Percentiles rank a stretch among this genome's conserved stretches.
Conservation (phyloP, 2,113 vertebrate species). For the Pholis gunnellus region DNA sequence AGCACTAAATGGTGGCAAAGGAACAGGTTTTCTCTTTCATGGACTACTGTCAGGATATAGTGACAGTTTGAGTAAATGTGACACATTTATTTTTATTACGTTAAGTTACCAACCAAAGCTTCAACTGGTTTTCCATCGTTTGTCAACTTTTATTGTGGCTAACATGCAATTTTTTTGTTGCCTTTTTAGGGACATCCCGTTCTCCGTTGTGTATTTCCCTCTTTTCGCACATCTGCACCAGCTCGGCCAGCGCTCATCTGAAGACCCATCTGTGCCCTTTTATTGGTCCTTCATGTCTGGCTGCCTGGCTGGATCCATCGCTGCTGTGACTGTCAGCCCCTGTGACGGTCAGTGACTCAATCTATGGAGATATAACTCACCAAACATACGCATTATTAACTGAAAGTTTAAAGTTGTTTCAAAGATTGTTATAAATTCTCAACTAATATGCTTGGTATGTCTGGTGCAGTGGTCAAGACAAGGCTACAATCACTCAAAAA, state of each 20-base stretch:
- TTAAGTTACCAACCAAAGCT: background rate
- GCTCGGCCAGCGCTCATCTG: slow-evolving; percentile 78
- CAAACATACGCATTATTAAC: background rate
- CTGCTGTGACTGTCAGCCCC: slow-evolving; percentile 85
- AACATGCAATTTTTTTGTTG: background rate
- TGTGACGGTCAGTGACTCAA: slow-evolving; percentile 83
- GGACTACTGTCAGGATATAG: background rate
- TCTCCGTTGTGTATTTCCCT: slow-evolving; percentile 88
- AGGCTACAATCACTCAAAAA: slow-evolving; percentile 86
- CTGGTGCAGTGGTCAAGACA: slow-evolving; percentile 86
- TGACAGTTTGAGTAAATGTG: background rate
- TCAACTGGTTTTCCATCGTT: background rate
- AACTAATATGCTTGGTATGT: background rate
- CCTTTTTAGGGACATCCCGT: slow-evolving; percentile 85
- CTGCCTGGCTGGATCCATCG: slow-evolving; percentile 80
- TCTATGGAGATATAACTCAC: background rate
- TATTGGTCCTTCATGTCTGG: slow-evolving; percentile 87
- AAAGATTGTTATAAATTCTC: background rate
- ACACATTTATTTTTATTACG: background rate
- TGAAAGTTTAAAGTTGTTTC: background rate
- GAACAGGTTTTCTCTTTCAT: background rate
- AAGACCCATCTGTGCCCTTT: slow-evolving; percentile 80
- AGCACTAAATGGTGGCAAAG: background rate
- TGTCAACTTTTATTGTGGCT: background rate
- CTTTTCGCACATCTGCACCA: slow-evolving; percentile 87